phyloP scores from a whole-genome alignment of 2,888 invertebrate species.

The Ennomos fuscantarius region DNA sequence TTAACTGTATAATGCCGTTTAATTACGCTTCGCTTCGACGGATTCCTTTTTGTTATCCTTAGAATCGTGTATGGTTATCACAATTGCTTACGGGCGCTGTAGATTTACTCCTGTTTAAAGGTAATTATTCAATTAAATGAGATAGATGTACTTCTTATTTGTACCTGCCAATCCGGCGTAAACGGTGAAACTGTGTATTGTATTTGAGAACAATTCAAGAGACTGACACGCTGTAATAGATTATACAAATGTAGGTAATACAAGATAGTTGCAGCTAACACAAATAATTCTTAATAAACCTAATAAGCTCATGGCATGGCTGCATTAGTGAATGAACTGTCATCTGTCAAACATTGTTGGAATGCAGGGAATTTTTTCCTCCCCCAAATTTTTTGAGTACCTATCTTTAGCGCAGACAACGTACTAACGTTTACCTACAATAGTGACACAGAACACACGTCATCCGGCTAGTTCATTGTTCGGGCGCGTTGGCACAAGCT shows the following conservation, averaged over 20 bases:
- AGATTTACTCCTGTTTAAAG: too few species aligned
- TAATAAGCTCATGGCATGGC: too few species aligned
- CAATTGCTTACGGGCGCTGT: neutral
- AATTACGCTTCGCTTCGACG: constrained; percentile 41
- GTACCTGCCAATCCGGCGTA: too few species aligned
- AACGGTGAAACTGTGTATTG: too few species aligned
- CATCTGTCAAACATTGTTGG: neutral
- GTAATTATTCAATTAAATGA: too few species aligned
- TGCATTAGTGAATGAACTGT: too few species aligned
- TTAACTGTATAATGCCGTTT: constrained; percentile 44
- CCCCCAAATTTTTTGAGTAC: constrained; percentile 5
- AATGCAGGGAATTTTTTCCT: neutral
- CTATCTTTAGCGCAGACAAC: constrained; percentile 29
- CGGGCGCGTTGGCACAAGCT: constrained; percentile 76
- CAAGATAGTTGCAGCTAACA: too few species aligned
- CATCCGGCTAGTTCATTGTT: constrained; percentile 80
- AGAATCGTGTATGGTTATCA: constrained; percentile 18
- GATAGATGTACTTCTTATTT: too few species aligned
- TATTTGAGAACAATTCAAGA: too few species aligned
- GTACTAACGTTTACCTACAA: constrained; percentile 41
- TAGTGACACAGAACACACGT: constrained; percentile 63
- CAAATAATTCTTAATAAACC: too few species aligned
- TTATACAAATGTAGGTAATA: too few species aligned
- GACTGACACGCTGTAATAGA: too few species aligned
- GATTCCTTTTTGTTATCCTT: constrained; percentile 37